phyloP scores from a whole-genome alignment of 2,888 invertebrate genomes.

The Spisula solida region DNA sequence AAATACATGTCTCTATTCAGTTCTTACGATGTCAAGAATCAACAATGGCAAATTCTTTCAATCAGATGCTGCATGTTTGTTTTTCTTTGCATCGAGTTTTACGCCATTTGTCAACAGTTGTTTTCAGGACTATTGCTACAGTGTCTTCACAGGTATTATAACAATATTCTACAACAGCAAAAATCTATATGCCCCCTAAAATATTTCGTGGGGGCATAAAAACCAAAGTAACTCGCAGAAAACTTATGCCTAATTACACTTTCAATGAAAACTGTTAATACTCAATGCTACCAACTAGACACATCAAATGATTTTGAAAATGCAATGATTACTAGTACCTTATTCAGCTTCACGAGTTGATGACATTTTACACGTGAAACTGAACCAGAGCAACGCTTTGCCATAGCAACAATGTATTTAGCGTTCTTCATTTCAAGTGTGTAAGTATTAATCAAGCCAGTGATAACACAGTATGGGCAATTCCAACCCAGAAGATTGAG shows the following conservation, averaged over 20 bases:
- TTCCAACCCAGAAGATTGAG: neutral
- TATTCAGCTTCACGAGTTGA: neutral
- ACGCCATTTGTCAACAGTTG: no score
- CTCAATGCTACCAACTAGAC: neutral
- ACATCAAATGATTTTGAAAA: neutral
- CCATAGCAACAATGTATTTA: neutral
- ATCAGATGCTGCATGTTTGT: no score
- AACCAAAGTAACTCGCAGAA: neutral
- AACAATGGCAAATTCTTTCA: no score
- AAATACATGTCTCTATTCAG: no score
- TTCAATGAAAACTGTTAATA: neutral
- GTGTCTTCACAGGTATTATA: neutral
- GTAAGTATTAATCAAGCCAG: neutral
- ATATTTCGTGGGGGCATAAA: no score
- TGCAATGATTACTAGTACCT: neutral
- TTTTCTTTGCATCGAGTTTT: no score
- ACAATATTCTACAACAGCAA: constrained; percentile 11
- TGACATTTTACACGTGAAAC: neutral
- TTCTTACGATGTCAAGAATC: no score
- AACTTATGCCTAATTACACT: neutral
- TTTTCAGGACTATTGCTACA: neutral
- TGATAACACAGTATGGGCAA: neutral
- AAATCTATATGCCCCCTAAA: no score
- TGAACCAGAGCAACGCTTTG: neutral
- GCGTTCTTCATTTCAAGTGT: neutral